Conservation (phyloP, 2,113 vertebrate species). For the Tretioscincus oriximinensis region DNA sequence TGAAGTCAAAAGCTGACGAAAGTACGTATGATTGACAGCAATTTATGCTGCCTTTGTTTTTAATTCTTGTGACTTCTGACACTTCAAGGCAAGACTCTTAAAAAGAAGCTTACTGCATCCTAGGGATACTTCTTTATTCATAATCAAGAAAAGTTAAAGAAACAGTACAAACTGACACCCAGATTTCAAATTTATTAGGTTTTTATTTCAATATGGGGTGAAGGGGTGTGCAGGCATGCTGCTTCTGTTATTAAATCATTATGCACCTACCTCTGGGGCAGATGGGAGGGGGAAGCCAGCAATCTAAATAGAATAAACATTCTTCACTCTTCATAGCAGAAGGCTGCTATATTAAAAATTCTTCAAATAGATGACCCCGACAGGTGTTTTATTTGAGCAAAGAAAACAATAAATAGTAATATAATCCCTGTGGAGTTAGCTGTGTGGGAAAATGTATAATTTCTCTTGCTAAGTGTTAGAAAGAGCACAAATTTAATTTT, state of each 20-base stretch:
- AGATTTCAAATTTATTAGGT: conserved; percentile 63
- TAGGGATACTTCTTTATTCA: conserved; percentile 56
- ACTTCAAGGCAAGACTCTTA: conserved; percentile 54
- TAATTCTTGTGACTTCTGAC: conserved; percentile 64
- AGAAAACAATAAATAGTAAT: conserved; percentile 68
- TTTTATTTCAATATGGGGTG: conserved; percentile 66
- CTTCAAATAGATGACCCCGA: conserved; percentile 57
- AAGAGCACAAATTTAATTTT: conserved; percentile 58
- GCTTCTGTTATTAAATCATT: conserved; percentile 71
- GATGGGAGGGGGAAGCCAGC: conserved; percentile 42
- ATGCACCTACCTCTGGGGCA: conserved; percentile 55
- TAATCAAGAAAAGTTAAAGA: conserved; percentile 42
- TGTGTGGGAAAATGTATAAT: conserved; percentile 62
- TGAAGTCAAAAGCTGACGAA: conserved; percentile 61
- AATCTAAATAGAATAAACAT: conserved; percentile 56
- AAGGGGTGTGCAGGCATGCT: conserved; percentile 63
- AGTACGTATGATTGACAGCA: conserved; percentile 64
- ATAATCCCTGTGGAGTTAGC: conserved; percentile 54
- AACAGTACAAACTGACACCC: conserved; percentile 46
- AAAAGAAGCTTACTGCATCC: conserved; percentile 55
- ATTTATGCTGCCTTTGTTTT: conserved; percentile 66
- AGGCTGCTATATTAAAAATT: conserved; percentile 69
- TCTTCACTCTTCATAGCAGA: conserved; percentile 50
- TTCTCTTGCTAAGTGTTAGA: conserved; percentile 59
- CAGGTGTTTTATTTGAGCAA: conserved; percentile 66